Evolutionary conservation across 2,797 vertebrate species (phyloP), one percentile per base, ranked within the genome.

Genomic region (Eremophila alpestris): DNA sequence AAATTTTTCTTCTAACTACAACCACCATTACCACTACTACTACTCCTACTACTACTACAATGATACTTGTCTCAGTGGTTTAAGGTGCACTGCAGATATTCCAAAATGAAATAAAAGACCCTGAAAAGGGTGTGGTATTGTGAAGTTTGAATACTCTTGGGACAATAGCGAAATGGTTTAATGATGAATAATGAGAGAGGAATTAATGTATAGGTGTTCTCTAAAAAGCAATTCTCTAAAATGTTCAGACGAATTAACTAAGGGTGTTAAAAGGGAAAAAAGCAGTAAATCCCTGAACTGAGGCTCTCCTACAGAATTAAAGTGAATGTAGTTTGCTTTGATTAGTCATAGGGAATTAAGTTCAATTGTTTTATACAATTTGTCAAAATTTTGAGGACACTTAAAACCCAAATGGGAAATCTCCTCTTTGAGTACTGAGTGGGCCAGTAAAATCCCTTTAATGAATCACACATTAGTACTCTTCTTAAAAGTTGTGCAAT

Each of bases 281-380:
- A 16, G 11, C 21, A 78, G 8, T 67, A 81, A 86, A 71, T 69
- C 55, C 10, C 59, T 67, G 40, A 69, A 60, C 1, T 80, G 43
- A 68, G 13, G 30, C 24, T 80, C 26, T 83, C 17, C 27, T 43
- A 73, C 32, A 70, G 51, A 92, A 76, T 58, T 91, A 52, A 92
- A 83, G 20, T 75, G 43, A 27, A 45, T 45, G 11, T 73, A 63
- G 38, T 81, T 90, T 92, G 54, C 34, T 81, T 71, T 75, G 69
- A 78, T 92, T 89, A 95, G 59, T 91, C 51, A 64, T 76, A 73
- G 73, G 63, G 16, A 92, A 81, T 78, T 86, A 83, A 78, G 21
- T 55, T 92, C 9, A 0, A 84, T 79, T 49, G 11, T 74, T 89
- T 92, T 77, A 69, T 23, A 20, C 36, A 24, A 64, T 89, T 89